Base-by-base conservation (phyloP, 2,888 invertebrate genomes). In the Gandaritis pyraliata region DNA sequence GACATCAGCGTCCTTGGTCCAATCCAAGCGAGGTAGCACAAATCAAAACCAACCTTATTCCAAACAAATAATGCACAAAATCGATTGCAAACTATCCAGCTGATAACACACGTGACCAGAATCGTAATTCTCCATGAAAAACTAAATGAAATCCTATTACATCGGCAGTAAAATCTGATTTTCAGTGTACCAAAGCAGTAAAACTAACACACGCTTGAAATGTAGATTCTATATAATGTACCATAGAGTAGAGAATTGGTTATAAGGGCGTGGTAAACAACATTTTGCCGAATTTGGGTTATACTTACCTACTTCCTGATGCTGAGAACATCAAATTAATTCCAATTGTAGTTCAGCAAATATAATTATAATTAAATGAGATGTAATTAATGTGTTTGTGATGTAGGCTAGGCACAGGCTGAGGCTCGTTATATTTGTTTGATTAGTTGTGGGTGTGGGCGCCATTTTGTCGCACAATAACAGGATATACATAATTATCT, bases 331-430 rank as follows among this genome's bases (percentile, higher is more conserved):
- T 56, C 55, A 39, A 56, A 57, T 66, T 61, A 61, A 57, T 58
- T 54, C 50, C 56, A 64, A 57, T 64, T 57, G 64, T 67, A 67
- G 50, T 66, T 61, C 53, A 61, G 62, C 64, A 67, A 67, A 67
- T 64, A 64, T 59, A 55, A 64, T 59, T 55, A 62, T 16, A 49
- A 10, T 36, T 46, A 46, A 46, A 29, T n/a, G 33, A 18, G 13
- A 10, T 49, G 11, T 18, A 49, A 36, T 49, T 18, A 49, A 49
- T 49, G 36, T 16, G 30, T 3, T 48, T 33, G 13, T 48, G 16
- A 33, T 48, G 29, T 48, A 16, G 48, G 23, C 12, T 46, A 29
- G 23, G n/a, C 13, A 23, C 1, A 29, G 33, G 33, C 33, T n/a
- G n/a, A 33, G 6, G 5, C 23, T 23, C 4, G 8, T 30, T 1